Evolutionary conservation across 2,797 vertebrate species (phyloP), one percentile per base, ranked within the genome.

Genomic region (Sarcoramphus papa): DNA sequence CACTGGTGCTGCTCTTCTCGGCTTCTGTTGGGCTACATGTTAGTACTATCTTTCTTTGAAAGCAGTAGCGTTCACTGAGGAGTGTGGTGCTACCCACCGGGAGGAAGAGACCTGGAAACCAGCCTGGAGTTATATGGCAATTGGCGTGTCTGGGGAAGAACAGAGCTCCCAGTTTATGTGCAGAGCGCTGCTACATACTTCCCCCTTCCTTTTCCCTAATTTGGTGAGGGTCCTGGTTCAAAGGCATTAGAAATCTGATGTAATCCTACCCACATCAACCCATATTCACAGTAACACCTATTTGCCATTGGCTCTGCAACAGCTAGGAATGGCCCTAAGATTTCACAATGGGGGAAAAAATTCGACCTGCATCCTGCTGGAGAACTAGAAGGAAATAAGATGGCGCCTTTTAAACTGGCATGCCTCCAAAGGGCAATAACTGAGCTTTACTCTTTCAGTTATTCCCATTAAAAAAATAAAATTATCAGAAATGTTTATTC

Each of bases 401-500:
- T 67, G 77, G 80, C 30, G 35, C 59, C 56, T 86, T 76, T 69
- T n/a, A 59, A 37, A 10, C 18, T 91, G 97, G 91, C 90, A 62
- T 48, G 33, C 30, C 27, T 93, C 88, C 95, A 95, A 91, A 48
- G n/a, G 86, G 59, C 83, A 92, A 85, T 97, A 96, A 96, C 82
- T 17, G 33, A 94, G 88, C 76, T 95, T 92, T 89, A 92, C 70
- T 85, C 93, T 90, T 96, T 95, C 85, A 94, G 83, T 89, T 94
- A 95, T 95, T 96, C 97, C 85, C 80, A 95, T 90, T 86, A 63
- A 67, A 93, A 95, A 91, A 77, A 82, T 79, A 92, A 95, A 97
- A 88, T 72, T 85, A 97, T 97, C 96, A 95, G 94, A 97, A 97
- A 96, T 97, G 94, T 98, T 98, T 98, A 98, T 97, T 98, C 97